phyloP scores from a whole-genome alignment of 2,888 invertebrate species.

The Acheta domesticus region DNA sequence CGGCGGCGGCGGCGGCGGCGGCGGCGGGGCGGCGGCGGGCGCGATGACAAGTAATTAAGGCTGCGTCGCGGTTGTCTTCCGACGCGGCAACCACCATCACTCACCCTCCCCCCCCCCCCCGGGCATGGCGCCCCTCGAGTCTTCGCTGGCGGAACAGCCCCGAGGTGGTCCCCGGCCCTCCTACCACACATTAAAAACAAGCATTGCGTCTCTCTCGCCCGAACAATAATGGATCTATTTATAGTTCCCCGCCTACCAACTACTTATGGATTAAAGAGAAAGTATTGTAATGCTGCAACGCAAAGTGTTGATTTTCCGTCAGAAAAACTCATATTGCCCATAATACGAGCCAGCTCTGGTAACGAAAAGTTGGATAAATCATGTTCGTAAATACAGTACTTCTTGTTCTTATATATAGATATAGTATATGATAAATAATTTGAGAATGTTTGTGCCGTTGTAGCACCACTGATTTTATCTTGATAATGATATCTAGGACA shows the following conservation, averaged over 20 bases:
- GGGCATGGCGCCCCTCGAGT: neutral
- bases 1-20: neutral
- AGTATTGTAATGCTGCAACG: too few species aligned
- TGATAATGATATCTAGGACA: too few species aligned
- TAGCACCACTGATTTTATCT: too few species aligned
- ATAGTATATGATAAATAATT: too few species aligned
- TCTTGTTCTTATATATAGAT: too few species aligned
- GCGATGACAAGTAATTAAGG: slow-evolving; percentile 18
- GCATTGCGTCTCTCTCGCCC: neutral
- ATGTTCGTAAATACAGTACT: too few species aligned
- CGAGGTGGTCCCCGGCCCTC: neutral
- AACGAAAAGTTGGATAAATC: too few species aligned
- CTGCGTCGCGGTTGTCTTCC: neutral
- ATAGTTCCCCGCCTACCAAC: neutral
- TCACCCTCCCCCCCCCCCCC: neutral
- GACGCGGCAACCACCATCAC: neutral
- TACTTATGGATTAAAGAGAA: neutral
- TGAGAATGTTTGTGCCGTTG: too few species aligned
- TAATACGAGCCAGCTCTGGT: too few species aligned
- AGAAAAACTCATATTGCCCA: too few species aligned
- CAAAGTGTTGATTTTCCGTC: too few species aligned
- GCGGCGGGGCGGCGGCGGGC: neutral
- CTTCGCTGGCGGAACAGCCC: neutral
- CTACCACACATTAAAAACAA: neutral
- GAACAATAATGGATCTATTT: neutral